Evolutionary conservation across 1,140 invertebrate genomes (phyloP).

Genomic region (Leptopilina boulardi): DNA sequence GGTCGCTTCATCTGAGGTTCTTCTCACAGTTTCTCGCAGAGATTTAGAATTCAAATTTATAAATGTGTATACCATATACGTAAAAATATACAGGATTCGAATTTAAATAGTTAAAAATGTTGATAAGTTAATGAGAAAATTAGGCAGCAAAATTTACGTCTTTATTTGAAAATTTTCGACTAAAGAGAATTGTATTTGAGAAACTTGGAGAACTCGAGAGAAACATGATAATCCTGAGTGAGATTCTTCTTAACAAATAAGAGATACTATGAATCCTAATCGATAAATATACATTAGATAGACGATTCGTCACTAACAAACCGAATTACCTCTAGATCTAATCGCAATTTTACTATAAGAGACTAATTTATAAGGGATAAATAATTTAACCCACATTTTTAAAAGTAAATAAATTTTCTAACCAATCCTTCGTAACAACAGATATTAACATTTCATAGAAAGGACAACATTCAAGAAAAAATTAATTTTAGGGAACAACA

Average conservation of each 20-base stretch:
- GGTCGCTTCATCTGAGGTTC: neutral
- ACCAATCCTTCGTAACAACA: no score
- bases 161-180: neutral
- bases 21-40: neutral
- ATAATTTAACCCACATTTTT: neutral
- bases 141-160: neutral
- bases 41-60: neutral
- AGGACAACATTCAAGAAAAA: no score
- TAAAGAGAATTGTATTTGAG: neutral
- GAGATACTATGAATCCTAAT: neutral
- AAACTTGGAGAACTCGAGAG: neutral
- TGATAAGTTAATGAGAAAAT: neutral
- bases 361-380: conserved; percentile 4
- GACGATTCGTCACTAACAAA: neutral
- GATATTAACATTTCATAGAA: no score
- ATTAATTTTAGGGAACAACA: no score
- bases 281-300: neutral
- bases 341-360: neutral
- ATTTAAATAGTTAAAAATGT: neutral
- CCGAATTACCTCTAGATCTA: conserved; percentile 4
- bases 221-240: neutral
- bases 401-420: neutral
- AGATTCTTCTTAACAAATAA: neutral
- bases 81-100: neutral
- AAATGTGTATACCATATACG: neutral